Evolutionary conservation across 37 sponge, comb jelly and placozoan species (phyloP).

Genomic region (Axinella damicornis): DNA sequence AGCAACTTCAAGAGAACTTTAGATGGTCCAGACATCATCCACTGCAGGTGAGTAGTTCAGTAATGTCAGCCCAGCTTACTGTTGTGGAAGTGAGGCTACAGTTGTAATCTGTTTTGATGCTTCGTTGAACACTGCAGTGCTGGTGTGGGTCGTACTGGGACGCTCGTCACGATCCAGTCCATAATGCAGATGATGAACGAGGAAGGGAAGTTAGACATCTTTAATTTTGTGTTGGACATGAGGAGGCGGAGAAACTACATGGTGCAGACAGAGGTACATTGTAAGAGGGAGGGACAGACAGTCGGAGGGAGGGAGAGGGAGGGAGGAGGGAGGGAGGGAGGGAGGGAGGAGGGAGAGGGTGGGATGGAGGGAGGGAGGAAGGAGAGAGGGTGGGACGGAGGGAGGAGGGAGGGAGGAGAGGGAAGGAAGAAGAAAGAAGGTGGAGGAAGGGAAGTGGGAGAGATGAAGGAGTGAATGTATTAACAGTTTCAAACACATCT

Average conservation of each 20-base stretch:
- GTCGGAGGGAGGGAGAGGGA: conserved; percentile 43
- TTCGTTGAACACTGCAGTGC: conserved; percentile 50
- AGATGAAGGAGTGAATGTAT: background rate
- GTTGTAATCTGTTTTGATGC: too few relatives aligned
- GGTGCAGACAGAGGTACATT: conserved; percentile 94
- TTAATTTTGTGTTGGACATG: conserved; percentile 68
- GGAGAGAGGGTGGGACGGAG: too few relatives aligned
- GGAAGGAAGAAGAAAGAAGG: too few relatives aligned
- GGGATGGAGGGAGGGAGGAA: too few relatives aligned
- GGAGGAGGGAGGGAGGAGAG: too few relatives aligned
- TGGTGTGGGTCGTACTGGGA: conserved; percentile 88
- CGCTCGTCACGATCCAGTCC: conserved; percentile 66
- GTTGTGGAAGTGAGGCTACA: too few relatives aligned
- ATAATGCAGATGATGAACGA: conserved; percentile 76
- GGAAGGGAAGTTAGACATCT: conserved; percentile 75
- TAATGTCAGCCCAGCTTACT: too few relatives aligned
- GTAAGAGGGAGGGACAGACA: too few relatives aligned
- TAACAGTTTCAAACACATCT: background rate
- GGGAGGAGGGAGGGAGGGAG: too few relatives aligned
- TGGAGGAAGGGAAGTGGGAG: too few relatives aligned
- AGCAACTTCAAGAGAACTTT: conserved; percentile 41
- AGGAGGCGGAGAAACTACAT: conserved; percentile 77
- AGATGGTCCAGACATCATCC: conserved; percentile 73
- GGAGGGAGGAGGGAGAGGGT: too few relatives aligned
- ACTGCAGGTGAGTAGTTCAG: conserved; percentile 92